Conservation (phyloP, 2,888 invertebrate species). For the Orthosia gracilis region DNA sequence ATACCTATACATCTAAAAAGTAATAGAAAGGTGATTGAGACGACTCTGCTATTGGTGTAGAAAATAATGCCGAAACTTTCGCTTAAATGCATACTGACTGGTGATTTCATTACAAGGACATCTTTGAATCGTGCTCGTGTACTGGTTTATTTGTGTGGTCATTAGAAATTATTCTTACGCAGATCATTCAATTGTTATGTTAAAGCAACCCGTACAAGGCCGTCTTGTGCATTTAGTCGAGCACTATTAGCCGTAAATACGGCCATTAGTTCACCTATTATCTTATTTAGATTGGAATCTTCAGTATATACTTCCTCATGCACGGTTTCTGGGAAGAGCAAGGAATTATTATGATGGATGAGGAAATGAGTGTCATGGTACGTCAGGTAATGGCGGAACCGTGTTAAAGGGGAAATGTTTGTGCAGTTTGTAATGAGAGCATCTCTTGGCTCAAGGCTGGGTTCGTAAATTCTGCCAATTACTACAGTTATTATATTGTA, state of each 20-base stretch:
- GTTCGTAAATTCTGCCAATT: neutral
- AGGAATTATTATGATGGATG: neutral
- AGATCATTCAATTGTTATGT: slow-evolving; percentile 25
- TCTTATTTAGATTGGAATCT: slow-evolving; percentile 29
- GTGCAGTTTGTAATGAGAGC: neutral
- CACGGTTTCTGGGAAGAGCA: neutral
- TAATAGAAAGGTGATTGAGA: too few species aligned
- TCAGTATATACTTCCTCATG: neutral
- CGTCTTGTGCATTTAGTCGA: neutral
- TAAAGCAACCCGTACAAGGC: slow-evolving; percentile 31
- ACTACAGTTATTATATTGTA: neutral
- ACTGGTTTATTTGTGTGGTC: neutral
- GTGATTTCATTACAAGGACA: neutral
- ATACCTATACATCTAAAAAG: too few species aligned
- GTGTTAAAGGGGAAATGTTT: neutral
- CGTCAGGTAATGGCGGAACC: neutral
- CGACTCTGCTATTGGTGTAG: too few species aligned
- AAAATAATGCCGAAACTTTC: too few species aligned
- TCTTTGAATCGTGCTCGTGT: neutral
- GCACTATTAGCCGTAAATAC: slow-evolving; percentile 4
- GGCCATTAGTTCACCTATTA: slow-evolving; percentile 16
- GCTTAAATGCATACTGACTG: too few species aligned
- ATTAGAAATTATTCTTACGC: slow-evolving; percentile 22
- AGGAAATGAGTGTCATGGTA: neutral
- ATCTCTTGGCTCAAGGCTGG: neutral